These are phyloP conservation scores for Zenarchopterus dispar DNA, from an alignment of 2,797 vertebrate species.

Conservation along the genomic window DNA sequence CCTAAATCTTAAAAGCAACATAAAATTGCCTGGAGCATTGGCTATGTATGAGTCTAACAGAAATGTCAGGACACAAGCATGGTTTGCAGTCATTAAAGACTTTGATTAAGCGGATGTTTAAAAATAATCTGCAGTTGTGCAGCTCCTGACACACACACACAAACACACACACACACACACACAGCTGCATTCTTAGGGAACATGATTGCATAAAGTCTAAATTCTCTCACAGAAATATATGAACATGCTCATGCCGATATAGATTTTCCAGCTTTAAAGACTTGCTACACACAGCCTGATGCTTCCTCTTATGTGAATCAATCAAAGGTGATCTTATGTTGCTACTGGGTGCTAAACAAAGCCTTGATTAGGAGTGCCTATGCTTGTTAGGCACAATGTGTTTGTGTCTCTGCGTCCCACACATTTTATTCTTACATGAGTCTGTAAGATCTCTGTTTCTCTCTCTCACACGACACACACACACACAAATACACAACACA, in stretches of 20 bases:
- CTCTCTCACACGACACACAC: too few species aligned
- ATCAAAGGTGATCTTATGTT: constrained; percentile 71
- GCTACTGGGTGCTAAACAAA: constrained; percentile 44
- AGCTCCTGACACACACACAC: constrained; percentile 23
- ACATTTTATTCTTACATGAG: constrained; percentile 49
- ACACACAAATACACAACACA: constrained; percentile 11
- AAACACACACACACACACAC: not conserved
- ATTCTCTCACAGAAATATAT: not conserved
- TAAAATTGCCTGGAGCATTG: too few species aligned
- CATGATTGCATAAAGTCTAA: not conserved
- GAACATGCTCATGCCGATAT: not conserved
- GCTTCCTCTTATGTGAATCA: constrained; percentile 62
- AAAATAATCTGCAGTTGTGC: constrained; percentile 8
- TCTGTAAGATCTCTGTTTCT: not conserved
- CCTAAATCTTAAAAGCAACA: constrained; percentile 12
- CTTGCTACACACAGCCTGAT: constrained; percentile 16
- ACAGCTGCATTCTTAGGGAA: not conserved
- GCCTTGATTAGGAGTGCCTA: constrained; percentile 63
- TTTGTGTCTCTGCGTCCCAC: constrained; percentile 42
- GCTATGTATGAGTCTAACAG: too few species aligned
- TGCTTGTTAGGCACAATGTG: constrained; percentile 56
- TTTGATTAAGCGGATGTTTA: constrained; percentile 41
- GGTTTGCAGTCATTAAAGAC: constrained; percentile 31
- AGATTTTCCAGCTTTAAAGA: constrained; percentile 32
- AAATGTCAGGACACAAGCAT: constrained; percentile 12